phyloP scores from a whole-genome alignment of 2,113 vertebrate genomes.

The Petrocephalus zakoni region DNA sequence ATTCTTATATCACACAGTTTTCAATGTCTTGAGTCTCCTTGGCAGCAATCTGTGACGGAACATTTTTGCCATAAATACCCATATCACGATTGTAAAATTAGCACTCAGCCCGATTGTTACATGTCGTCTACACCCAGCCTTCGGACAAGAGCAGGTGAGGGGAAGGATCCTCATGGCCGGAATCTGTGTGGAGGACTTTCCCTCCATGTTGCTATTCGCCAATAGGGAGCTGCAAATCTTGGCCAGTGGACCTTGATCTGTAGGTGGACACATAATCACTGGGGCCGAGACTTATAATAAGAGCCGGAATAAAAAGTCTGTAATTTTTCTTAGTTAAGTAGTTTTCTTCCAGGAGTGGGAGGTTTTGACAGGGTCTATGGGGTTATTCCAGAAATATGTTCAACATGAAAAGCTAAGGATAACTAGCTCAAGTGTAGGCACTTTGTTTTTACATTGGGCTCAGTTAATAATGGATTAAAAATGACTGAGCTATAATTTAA shows the following conservation, averaged over 20 bases:
- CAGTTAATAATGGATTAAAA: constrained; percentile 15
- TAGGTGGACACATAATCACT: not conserved
- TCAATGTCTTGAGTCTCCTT: not conserved
- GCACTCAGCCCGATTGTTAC: not conserved
- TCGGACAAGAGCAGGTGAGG: not conserved
- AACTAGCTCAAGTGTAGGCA: constrained; percentile 20
- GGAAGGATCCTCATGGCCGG: not conserved
- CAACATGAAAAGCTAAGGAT: constrained; percentile 24
- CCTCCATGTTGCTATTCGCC: constrained; percentile 8
- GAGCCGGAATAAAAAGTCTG: not conserved
- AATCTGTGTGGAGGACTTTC: not conserved
- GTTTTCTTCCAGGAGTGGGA: constrained; percentile 2
- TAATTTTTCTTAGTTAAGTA: not conserved
- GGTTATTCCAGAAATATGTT: constrained; percentile 17
- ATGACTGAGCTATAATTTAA: constrained; percentile 12
- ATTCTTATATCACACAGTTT: not conserved
- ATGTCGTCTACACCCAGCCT: not conserved
- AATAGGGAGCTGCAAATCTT: not conserved
- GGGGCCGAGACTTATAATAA: not conserved
- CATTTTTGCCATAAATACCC: not conserved
- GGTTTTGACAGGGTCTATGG: constrained; percentile 10
- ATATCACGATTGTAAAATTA: not conserved
- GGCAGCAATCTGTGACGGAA: not conserved
- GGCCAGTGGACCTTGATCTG: not conserved
- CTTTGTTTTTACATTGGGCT: constrained; percentile 16